Conservation (phyloP, 2,888 invertebrate genomes). For the Tortricodes alternella region DNA sequence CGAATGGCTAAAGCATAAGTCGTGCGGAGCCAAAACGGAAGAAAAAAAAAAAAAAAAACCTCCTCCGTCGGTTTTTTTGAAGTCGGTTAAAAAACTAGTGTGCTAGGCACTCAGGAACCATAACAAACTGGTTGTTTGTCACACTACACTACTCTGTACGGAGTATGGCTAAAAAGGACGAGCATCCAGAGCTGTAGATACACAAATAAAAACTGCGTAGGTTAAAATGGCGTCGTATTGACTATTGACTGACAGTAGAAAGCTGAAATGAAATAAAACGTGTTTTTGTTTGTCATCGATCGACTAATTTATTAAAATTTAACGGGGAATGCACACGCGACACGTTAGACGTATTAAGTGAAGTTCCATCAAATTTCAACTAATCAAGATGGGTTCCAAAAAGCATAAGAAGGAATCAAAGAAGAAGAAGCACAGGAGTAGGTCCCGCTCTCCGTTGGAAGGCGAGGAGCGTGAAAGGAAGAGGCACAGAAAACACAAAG, state of each 20-base stretch:
- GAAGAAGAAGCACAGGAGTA: conserved; percentile 85
- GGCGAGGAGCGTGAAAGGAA: conserved; percentile 82
- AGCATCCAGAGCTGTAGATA: no score
- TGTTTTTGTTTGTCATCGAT: conserved; percentile 3
- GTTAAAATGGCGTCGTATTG: conserved; percentile 15
- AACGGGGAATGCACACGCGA: no score
- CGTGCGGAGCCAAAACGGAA: no score
- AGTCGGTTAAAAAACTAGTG: no score
- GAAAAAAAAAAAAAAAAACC: no score
- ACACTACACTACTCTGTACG: no score
- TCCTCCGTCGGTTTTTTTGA: no score
- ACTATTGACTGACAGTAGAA: neutral
- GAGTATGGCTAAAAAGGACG: no score
- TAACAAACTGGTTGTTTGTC: no score
- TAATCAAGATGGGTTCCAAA: conserved; percentile 86
- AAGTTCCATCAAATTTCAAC: neutral
- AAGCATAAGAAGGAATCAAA: conserved; percentile 87
- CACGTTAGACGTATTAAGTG: neutral
- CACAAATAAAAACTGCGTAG: no score
- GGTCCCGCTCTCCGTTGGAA: conserved; percentile 81
- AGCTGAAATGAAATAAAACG: neutral
- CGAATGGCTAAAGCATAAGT: no score
- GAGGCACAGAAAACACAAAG: conserved; percentile 81
- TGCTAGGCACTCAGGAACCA: no score
- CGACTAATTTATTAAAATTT: neutral